These are phyloP conservation scores for Parazoanthus swiftii DNA, from an alignment of 92 coral and sea anemone genomes.

Conservation along the genomic window DNA sequence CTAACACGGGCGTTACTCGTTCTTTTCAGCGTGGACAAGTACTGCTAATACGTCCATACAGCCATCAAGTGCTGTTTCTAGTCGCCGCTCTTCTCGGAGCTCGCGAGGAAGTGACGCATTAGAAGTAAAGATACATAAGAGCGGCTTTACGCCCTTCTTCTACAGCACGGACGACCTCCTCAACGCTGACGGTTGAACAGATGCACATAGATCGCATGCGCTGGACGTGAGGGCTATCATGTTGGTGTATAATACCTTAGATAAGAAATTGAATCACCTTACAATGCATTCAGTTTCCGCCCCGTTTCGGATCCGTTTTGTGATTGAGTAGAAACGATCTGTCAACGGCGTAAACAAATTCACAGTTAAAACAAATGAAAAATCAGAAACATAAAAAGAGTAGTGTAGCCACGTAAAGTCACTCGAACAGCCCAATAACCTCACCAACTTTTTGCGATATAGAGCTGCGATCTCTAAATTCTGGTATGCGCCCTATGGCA, in stretches of 20 bases:
- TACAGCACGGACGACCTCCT: constrained; percentile 1
- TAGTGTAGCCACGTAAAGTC: no score
- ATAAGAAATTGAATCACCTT: no score
- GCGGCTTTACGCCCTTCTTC: constrained; percentile 8
- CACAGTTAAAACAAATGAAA: no score
- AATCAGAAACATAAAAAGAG: no score
- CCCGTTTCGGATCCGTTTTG: no score
- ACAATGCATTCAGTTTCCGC: no score
- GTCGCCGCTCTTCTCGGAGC: constrained; percentile 19
- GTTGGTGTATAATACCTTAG: background rate
- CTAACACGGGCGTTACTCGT: background rate
- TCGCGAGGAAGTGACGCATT: constrained; percentile 18
- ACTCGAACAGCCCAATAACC: no score
- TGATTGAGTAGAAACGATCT: no score
- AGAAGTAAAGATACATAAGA: background rate
- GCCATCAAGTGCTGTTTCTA: background rate
- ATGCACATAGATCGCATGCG: background rate
- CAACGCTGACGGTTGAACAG: background rate
- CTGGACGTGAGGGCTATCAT: background rate
- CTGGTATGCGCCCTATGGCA: no score
- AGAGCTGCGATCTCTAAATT: no score
- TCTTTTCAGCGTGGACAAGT: constrained; percentile 19
- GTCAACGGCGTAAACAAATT: no score
- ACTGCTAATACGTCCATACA: background rate
- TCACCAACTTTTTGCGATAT: no score